These are phyloP conservation scores for Mus minutoides DNA, from an alignment of 2,797 vertebrate genomes.

Conservation along the genomic window DNA sequence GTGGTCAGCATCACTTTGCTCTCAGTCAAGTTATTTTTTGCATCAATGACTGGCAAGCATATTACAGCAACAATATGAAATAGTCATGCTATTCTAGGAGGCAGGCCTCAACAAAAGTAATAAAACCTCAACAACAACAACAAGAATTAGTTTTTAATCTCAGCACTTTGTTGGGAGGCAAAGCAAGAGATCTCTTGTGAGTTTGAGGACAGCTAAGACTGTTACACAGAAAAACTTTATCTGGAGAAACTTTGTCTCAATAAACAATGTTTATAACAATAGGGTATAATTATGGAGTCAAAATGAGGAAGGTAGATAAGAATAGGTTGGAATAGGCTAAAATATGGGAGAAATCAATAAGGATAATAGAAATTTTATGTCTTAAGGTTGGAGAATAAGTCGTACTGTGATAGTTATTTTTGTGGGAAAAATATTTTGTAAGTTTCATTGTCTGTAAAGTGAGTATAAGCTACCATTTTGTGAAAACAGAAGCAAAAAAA, in stretches of 20 bases:
- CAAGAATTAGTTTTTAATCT: not conserved
- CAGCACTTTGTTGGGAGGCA: not conserved
- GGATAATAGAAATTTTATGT: constrained; percentile 29
- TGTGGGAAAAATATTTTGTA: not conserved
- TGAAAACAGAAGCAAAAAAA: constrained; percentile 29
- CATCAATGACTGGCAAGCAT: not conserved
- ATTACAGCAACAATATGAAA: not conserved
- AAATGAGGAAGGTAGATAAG: not conserved
- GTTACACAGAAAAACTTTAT: not conserved
- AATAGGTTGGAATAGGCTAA: not conserved
- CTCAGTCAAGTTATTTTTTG: not conserved
- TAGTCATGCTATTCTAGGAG: not conserved
- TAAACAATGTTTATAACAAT: not conserved
- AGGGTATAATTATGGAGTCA: not conserved
- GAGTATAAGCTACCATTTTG: not conserved
- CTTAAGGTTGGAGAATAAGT: constrained; percentile 13
- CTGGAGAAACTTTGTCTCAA: not conserved
- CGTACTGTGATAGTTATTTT: not conserved
- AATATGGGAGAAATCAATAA: constrained; percentile 11
- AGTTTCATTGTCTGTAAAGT: not conserved
- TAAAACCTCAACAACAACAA: not conserved
- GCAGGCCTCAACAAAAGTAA: not conserved
- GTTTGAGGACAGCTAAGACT: not conserved
- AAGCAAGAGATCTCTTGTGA: not conserved
- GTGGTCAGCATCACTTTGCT: too few species aligned